These are phyloP conservation scores for Acrocephalus arundinaceus DNA, from an alignment of 2,113 vertebrate species.

Conservation along the genomic window DNA sequence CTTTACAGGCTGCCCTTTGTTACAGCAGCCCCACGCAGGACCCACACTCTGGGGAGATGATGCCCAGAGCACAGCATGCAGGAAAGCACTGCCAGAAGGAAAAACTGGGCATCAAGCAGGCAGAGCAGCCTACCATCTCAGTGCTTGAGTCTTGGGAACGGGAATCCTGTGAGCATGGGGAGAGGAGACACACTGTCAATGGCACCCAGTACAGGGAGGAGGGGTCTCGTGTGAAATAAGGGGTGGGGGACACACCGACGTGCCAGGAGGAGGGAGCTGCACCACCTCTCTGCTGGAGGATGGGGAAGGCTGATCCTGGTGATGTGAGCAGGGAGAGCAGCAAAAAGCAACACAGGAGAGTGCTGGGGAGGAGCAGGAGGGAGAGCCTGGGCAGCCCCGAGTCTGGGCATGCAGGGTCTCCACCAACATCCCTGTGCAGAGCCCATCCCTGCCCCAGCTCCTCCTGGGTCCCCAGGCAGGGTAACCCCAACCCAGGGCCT, in stretches of 20 bases:
- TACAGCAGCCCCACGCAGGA: background rate
- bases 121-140: slow-evolving; percentile 62
- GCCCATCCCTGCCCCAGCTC: background rate
- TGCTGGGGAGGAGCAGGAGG: background rate
- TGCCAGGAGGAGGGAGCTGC: background rate
- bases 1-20: background rate
- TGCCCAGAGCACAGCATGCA: background rate
- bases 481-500: background rate
- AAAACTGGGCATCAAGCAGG: background rate
- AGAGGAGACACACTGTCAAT: slow-evolving; percentile 59
- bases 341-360: background rate
- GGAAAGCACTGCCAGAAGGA: background rate
- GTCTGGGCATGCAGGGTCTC: background rate
- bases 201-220: fast-evolving
- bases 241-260: background rate
- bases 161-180: slow-evolving; percentile 39
- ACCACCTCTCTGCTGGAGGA: slow-evolving; percentile 7
- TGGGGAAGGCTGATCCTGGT: background rate
- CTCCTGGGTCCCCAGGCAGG: background rate
- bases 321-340: background rate
- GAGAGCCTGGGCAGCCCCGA: background rate
- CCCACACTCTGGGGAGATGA: background rate
- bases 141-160: slow-evolving; percentile 43
- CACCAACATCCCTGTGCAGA: fast-evolving
- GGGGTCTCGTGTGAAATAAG: background rate